Conservation (phyloP, 2,888 invertebrate genomes). For the Hoplodrina ambigua region DNA sequence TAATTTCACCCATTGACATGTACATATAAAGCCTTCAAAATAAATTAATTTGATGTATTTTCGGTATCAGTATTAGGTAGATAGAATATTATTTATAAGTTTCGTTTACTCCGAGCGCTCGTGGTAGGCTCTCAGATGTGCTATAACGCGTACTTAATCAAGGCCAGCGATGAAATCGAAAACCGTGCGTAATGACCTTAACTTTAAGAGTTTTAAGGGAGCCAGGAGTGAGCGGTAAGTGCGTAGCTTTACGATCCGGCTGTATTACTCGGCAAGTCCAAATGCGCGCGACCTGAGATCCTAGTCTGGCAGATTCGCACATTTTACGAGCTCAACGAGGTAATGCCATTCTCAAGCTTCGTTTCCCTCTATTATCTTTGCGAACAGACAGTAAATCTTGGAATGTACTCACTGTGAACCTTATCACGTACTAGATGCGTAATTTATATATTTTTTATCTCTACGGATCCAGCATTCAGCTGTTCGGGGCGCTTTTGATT, state of each 20-base stretch:
- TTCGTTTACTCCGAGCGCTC: background rate
- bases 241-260: conserved; percentile 63
- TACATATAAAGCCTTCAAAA: no score
- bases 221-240: conserved; percentile 55
- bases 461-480: conserved; percentile 41
- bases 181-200: conserved; percentile 54
- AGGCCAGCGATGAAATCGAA: conserved; percentile 44
- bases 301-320: conserved; percentile 64
- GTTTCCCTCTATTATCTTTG: conserved; percentile 76
- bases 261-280: conserved; percentile 67
- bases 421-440: conserved; percentile 69
- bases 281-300: conserved; percentile 71
- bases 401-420: conserved; percentile 62
- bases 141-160: conserved; percentile 18
- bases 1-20: no score
- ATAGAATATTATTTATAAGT: background rate
- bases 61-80: no score
- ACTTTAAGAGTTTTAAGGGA: conserved; percentile 59
- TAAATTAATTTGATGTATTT: no score
- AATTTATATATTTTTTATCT: conserved; percentile 61
- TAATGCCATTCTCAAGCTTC: conserved; percentile 74
- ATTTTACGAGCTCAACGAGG: conserved; percentile 75
- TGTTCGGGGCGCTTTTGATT: conserved; percentile 48
- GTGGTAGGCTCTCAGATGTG: background rate
- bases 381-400: conserved; percentile 74